Evolutionary conservation across 2,797 vertebrate genomes (phyloP), one percentile per base, ranked within the genome.

Genomic region (Bovichtus variegatus): DNA sequence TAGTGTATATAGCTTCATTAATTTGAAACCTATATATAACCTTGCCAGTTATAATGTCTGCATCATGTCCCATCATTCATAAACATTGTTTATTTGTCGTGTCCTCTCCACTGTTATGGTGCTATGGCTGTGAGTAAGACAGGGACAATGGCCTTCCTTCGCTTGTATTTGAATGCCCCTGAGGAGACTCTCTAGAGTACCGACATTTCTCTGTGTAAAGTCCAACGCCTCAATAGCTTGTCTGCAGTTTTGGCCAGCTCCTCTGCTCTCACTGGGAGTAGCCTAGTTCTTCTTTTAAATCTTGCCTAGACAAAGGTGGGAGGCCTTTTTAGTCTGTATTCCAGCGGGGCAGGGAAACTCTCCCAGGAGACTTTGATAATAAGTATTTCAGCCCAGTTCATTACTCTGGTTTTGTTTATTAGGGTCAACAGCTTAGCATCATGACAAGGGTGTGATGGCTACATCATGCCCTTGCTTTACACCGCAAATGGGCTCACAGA

Each of bases 221-320:
- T 66, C 68, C 0, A 7, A 80, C 81, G 72, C 57, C 75, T 83
- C 55, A 64, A 13, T 55, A 61, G 65, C 84, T 74, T 50, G 47
- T 61, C 36, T 38, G 69, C 69, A 73, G 47, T 74, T 77, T 65
- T 85, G 79, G 72, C 68, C 25, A 18, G 59, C 36, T 69, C 27
- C 36, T 50, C 4, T 29, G 18, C 79, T 76, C 80, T 89, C 79
- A 10, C 53, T 80, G 72, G 80, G 86, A 87, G 61, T 85, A 84
- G 73, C 84, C 82, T 36, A 72, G 59, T 76, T 80, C 64, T 62
- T 78, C 58, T 75, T 78, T 83, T 76, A 72, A 78, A 76, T 80
- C 67, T 75, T 77, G 54, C 53, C 61, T 31, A 46, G 58, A 77
- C 76, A 76, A 74, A 83, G 53, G 71, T 87, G 49, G 68, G 67